Conservation (phyloP, 1,140 invertebrate species). For the Gonatopus flavifemur region DNA sequence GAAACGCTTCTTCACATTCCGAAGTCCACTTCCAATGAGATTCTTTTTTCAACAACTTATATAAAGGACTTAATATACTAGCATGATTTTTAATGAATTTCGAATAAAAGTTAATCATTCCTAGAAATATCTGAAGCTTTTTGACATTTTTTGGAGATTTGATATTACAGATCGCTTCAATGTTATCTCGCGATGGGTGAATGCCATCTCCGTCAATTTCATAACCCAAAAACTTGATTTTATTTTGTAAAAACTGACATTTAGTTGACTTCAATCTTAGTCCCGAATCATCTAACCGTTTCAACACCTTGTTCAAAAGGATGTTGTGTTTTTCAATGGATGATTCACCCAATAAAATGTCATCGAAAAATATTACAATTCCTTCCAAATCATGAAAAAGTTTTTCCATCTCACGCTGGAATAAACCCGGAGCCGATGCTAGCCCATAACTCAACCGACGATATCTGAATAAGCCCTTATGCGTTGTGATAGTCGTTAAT, state of each 20-base stretch:
- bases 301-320: constrained; percentile 28
- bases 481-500: constrained; percentile 45
- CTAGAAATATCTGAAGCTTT: constrained; percentile 33
- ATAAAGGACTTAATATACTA: constrained; percentile 12
- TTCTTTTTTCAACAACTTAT: too few species aligned
- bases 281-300: constrained; percentile 25
- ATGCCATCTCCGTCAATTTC: too few species aligned
- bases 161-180: too few species aligned
- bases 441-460: constrained; percentile 38
- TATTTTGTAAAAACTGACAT: constrained; percentile 33
- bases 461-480: constrained; percentile 41
- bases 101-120: too few species aligned
- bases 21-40: too few species aligned
- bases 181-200: too few species aligned
- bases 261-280: constrained; percentile 33
- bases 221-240: constrained; percentile 30
- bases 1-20: too few species aligned
- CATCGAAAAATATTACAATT: constrained; percentile 40
- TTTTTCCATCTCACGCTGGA: constrained; percentile 43
- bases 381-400: constrained; percentile 30
- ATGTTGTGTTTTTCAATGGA: constrained; percentile 33
- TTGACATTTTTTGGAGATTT: constrained; percentile 21
- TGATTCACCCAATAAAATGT: constrained; percentile 40
- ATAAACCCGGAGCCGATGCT: constrained; percentile 41
- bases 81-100: constrained; percentile 18